phyloP scores from a whole-genome alignment of 2,888 invertebrate genomes.

The Seladonia tumulorum region DNA sequence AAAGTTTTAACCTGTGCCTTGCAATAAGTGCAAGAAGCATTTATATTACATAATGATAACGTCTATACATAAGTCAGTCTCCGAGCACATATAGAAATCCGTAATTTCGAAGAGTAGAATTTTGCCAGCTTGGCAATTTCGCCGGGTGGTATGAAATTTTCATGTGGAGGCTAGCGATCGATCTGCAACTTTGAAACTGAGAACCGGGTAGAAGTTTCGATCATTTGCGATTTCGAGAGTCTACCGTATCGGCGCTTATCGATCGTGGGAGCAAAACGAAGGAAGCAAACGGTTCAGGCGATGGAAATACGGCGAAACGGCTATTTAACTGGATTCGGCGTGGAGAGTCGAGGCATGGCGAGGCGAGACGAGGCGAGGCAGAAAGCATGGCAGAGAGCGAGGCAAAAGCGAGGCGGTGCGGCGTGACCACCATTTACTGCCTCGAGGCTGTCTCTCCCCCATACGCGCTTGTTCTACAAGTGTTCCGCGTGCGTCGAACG shows the following conservation, averaged over 20 bases:
- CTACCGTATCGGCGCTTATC: slow-evolving; percentile 22
- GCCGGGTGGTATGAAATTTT: not conserved
- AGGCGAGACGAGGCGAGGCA: not conserved
- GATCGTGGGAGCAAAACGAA: slow-evolving; percentile 23
- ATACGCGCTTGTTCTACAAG: slow-evolving; percentile 77
- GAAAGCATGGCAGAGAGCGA: not conserved
- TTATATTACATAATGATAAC: not conserved
- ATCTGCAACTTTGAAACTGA: not conserved
- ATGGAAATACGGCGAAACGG: slow-evolving; percentile 61
- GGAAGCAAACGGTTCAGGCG: not conserved
- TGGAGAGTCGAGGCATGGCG: not conserved
- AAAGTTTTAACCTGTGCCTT: not conserved
- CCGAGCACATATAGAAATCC: not conserved
- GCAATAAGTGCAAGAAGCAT: not conserved
- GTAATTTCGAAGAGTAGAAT: not conserved
- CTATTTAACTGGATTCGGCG: slow-evolving; percentile 61
- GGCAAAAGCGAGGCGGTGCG: not conserved
- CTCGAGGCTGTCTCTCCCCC: slow-evolving; percentile 22
- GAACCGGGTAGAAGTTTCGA: not conserved
- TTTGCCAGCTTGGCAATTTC: not conserved
- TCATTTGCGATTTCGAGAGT: not conserved
- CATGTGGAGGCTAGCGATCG: not conserved
- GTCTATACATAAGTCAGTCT: not conserved
- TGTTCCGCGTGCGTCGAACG: slow-evolving; percentile 71
- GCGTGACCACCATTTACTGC: slow-evolving; percentile 50